Conservation (phyloP, 2,113 vertebrate genomes). For the Rhinogobius similis region DNA sequence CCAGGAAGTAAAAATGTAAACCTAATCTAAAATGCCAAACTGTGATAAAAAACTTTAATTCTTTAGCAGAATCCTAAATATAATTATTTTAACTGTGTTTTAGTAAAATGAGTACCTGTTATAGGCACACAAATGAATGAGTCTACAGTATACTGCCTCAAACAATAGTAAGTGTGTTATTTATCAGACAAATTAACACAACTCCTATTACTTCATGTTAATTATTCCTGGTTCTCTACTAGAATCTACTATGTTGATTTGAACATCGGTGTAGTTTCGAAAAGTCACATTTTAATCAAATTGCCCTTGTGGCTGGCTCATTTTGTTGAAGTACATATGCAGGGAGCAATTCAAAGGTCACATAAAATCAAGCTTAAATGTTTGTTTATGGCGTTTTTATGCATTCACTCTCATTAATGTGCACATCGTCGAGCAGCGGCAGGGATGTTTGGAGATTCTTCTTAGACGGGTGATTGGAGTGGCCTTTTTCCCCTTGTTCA, state of each 20-base stretch:
- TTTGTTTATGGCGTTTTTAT: conserved; percentile 14
- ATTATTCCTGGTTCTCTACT: conserved; percentile 55
- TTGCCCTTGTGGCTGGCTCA: conserved; percentile 33
- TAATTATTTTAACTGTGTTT: no score
- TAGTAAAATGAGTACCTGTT: no score
- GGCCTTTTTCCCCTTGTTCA: conserved; percentile 50
- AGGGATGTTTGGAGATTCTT: conserved; percentile 26
- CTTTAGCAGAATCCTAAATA: no score
- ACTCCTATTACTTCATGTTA: conserved; percentile 65
- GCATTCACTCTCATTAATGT: conserved; percentile 25
- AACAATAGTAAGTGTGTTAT: conserved; percentile 63
- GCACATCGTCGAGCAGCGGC: conserved; percentile 22
- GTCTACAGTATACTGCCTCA: conserved; percentile 45
- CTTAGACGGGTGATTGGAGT: conserved; percentile 58
- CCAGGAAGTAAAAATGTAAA: no score
- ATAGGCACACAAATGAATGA: no score
- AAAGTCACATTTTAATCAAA: conserved; percentile 68
- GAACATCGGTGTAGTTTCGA: conserved; percentile 40
- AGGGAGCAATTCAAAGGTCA: conserved; percentile 61
- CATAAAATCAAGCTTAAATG: conserved; percentile 56
- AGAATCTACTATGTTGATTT: conserved; percentile 51
- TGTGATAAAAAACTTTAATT: no score
- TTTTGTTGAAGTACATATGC: conserved; percentile 43
- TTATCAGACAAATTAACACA: conserved; percentile 52
- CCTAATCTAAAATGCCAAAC: no score